Conservation (phyloP, 2,888 invertebrate species). For the Yponomeuta plumbellus region DNA sequence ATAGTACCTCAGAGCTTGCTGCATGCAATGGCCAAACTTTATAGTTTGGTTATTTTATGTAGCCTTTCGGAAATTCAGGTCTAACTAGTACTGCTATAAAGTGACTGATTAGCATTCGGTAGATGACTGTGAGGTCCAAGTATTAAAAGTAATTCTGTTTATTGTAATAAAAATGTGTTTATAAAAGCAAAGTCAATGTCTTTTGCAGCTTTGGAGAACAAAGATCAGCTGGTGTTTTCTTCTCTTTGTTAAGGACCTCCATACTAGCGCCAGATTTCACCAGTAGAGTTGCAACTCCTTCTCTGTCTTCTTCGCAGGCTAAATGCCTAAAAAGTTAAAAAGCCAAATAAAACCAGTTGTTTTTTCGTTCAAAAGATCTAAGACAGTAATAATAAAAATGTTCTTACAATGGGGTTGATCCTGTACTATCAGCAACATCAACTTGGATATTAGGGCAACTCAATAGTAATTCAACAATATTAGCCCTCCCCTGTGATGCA, state of each 20-base stretch:
- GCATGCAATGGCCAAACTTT: no score
- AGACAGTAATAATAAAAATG: neutral
- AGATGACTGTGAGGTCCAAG: no score
- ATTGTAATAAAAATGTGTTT: neutral
- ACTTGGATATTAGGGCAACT: conserved; percentile 70
- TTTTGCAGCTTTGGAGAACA: conserved; percentile 54
- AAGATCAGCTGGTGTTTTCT: conserved; percentile 80
- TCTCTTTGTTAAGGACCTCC: conserved; percentile 78
- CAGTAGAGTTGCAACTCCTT: conserved; percentile 80
- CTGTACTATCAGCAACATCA: conserved; percentile 80
- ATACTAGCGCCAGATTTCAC: conserved; percentile 80
- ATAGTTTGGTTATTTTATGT: no score
- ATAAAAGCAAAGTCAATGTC: conserved; percentile 19
- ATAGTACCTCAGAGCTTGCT: no score
- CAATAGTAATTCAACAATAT: conserved; percentile 81
- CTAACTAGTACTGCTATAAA: no score
- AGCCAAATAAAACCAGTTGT: neutral
- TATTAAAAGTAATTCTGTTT: no score
- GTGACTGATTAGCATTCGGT: no score
- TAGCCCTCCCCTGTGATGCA: conserved; percentile 83
- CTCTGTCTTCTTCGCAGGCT: conserved; percentile 87
- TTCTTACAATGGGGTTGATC: conserved; percentile 85
- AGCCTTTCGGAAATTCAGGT: no score
- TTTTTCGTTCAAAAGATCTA: neutral
- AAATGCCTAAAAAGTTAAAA: conserved; percentile 77